Percentiles rank a stretch among this genome's conserved stretches.
These are phyloP conservation scores for Acronicta aceris DNA, from an alignment of 2,888 invertebrate genomes.

Conservation along the genomic window DNA sequence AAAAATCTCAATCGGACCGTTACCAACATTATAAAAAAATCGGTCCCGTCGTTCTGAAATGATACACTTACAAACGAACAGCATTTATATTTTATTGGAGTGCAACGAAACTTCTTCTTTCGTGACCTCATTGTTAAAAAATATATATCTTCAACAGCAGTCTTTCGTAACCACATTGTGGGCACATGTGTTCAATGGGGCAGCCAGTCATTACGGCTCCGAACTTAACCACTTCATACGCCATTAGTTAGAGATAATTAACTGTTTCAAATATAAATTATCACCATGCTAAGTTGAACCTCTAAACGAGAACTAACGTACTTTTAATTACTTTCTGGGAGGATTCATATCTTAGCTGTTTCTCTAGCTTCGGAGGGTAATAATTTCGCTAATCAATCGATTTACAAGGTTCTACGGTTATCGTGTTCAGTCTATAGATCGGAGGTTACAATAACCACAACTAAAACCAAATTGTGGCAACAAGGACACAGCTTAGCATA, in stretches of 20 bases:
- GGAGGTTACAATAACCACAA: too few relatives aligned
- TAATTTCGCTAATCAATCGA: too few relatives aligned
- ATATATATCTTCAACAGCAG: conserved; percentile 37
- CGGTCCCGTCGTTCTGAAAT: too few relatives aligned
- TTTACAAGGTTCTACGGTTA: too few relatives aligned
- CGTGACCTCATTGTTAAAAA: conserved; percentile 38
- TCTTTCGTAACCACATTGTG: conserved; percentile 34
- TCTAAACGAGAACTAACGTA: not conserved
- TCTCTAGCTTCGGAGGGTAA: too few relatives aligned
- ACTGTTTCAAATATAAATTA: conserved; percentile 25
- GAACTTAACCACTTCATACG: conserved; percentile 33
- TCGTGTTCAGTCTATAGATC: too few relatives aligned
- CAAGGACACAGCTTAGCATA: too few relatives aligned
- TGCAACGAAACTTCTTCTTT: not conserved
- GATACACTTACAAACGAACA: too few relatives aligned
- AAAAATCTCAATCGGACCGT: too few relatives aligned
- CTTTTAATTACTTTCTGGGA: conserved; percentile 1
- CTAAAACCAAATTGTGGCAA: too few relatives aligned
- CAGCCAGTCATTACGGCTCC: conserved; percentile 36
- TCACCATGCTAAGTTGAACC: conserved; percentile 3
- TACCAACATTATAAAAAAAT: too few relatives aligned
- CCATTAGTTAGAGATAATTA: conserved; percentile 45
- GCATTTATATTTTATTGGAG: too few relatives aligned
- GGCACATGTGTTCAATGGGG: conserved; percentile 42
- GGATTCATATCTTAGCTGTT: not conserved